phyloP scores from a whole-genome alignment of 2,113 vertebrate species.

The Phaethon lepturus region DNA sequence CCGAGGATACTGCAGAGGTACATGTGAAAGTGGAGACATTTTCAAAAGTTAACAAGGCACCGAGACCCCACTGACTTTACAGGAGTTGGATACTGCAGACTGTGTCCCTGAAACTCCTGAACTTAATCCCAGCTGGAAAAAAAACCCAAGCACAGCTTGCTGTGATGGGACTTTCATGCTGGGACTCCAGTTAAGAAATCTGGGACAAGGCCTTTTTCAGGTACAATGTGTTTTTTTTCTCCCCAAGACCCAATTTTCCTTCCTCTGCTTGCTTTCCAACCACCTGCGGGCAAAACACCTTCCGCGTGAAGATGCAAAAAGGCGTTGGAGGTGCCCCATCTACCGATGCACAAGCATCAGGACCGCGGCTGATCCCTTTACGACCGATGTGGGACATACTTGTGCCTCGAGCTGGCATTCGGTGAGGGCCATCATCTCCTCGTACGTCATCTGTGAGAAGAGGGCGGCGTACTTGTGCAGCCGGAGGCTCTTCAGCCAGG shows the following conservation, averaged over 20 bases:
- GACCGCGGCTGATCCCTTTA: accelerated
- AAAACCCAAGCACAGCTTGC: not conserved
- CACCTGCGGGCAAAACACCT: accelerated
- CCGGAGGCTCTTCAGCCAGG: conserved; percentile 97
- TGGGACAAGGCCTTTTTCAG: not conserved
- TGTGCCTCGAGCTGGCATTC: conserved; percentile 95
- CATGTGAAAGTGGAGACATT: not conserved
- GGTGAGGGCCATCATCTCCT: conserved; percentile 97
- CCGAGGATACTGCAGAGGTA: not conserved
- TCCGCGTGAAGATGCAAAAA: not conserved
- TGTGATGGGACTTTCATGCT: not conserved
- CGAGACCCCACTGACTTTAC: not conserved
- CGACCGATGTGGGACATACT: conserved; percentile 26
- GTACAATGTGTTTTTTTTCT: not conserved
- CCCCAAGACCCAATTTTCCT: not conserved
- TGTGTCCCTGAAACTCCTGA: not conserved
- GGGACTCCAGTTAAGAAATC: not conserved
- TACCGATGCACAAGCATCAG: accelerated
- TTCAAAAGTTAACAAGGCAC: not conserved
- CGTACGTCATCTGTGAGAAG: conserved; percentile 96
- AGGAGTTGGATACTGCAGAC: not conserved
- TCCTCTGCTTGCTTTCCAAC: not conserved
- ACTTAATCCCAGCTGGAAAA: not conserved
- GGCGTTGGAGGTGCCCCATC: accelerated
- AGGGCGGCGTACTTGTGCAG: conserved; percentile 96